phyloP scores from a whole-genome alignment of 35 echinoderm and acorn worm species.

The Hemicentrotus pulcherrimus region DNA sequence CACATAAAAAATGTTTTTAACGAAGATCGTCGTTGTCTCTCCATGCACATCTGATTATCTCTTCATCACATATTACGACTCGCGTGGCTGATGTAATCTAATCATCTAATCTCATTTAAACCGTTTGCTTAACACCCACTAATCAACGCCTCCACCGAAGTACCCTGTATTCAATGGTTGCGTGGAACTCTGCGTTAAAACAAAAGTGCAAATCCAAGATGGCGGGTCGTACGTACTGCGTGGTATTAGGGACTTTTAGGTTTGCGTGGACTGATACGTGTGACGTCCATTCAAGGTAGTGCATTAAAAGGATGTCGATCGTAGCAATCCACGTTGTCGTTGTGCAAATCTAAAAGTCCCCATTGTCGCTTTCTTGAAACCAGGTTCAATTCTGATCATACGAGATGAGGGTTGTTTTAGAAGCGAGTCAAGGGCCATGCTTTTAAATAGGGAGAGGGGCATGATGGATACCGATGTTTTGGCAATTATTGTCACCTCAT shows the following conservation, averaged over 20 bases:
- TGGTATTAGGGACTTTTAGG: neutral
- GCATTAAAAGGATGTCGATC: no score
- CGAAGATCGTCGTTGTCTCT: neutral
- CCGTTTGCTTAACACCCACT: neutral
- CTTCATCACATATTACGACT: neutral
- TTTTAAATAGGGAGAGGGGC: no score
- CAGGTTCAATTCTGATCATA: no score
- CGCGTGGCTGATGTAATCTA: neutral
- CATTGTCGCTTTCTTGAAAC: neutral
- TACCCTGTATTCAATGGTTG: no score
- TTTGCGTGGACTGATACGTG: no score
- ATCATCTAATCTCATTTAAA: neutral
- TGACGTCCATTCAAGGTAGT: no score
- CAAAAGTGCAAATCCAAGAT: conserved; percentile 6
- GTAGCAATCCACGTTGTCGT: no score
- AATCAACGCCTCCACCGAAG: neutral
- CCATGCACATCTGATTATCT: neutral
- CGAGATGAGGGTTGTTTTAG: no score
- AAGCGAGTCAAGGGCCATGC: no score
- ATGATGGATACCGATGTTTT: no score
- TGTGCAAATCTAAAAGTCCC: no score
- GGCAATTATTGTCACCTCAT: no score
- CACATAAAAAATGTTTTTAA: neutral
- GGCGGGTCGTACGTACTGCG: neutral
- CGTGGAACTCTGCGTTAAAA: neutral